Evolutionary conservation across 1,140 invertebrate genomes (phyloP), one percentile per base, ranked within the genome.

Genomic region (Dendrolimus kikuchii): DNA sequence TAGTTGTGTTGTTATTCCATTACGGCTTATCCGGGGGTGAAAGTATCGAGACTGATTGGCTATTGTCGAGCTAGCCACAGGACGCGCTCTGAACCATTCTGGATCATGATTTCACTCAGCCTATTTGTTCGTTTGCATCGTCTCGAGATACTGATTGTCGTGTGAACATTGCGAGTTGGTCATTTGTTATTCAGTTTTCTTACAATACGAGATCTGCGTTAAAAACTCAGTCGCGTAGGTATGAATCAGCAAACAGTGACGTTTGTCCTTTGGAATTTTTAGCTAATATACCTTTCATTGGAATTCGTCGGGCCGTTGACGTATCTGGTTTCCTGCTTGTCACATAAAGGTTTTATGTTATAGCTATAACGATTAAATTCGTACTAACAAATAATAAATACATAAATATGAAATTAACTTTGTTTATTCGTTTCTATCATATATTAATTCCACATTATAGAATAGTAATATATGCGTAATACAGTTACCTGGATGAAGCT

Each of bases 21-120:
- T 80, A 81, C 71, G 68, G 65, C 63, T 66, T 70, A 66, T 67
- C 62, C 58, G 64, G 62, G 77, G 74, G 75, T 81, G 81, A 85
- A 85, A 85, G 81, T 80, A 76, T 65, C 51, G 52, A 56, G 61
- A 60, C 67, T 76, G 79, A 82, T 85, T 81, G 77, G 55, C 74
- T 60, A 82, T 85, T 85, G 77, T 83, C 49, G 51, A 59, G 53
- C 52, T 52, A 55, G 54, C 59, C 57, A 43, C 73, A 71, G 72
- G 80, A 83, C 59, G 60, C 67, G 59, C 60, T 66, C 60, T 60
- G 61, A 63, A 60, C 64, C 49, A 60, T 67, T 76, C 77, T 75
- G 78, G 77, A 81, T 67, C 75, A 69, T 74, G 76, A 81, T 82
- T 78, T 77, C 77, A 70, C 72, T 74, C 57, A 58, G 57, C 61